Evolutionary conservation across 2,113 vertebrate genomes (phyloP).

Genomic region (Megaceryle torquata): DNA sequence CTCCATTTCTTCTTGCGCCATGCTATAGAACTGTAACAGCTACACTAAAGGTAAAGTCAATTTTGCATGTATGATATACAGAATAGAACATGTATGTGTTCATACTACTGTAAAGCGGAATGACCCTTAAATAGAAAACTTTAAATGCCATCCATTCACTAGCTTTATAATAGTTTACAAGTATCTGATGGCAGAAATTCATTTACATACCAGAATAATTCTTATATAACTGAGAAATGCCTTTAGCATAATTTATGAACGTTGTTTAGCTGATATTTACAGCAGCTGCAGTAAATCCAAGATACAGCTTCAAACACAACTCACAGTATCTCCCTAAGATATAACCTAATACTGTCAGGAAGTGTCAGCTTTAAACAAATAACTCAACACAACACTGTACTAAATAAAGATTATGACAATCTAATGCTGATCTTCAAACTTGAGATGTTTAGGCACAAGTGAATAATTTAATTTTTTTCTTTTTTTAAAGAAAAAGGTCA

Average conservation of each 20-base stretch:
- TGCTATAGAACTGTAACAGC: neutral
- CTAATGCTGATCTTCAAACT: constrained; percentile 1
- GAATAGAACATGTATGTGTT: neutral
- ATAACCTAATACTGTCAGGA: constrained; percentile 68
- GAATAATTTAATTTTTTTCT: neutral
- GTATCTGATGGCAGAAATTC: neutral
- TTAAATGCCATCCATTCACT: neutral
- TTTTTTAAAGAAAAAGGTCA: neutral
- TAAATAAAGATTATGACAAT: constrained; percentile 54
- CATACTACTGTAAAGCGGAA: neutral
- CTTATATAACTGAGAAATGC: neutral
- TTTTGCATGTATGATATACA: neutral
- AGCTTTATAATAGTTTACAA: neutral
- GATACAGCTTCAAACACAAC: constrained; percentile 39
- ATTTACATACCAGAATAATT: neutral
- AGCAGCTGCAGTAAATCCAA: constrained; percentile 42
- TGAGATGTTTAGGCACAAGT: neutral
- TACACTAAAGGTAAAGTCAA: neutral
- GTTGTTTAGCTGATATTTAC: constrained; percentile 44
- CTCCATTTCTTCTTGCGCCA: neutral
- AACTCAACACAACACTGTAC: neutral
- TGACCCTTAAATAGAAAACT: neutral
- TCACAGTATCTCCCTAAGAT: neutral
- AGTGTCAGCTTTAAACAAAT: constrained; percentile 40
- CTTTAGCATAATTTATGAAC: constrained; percentile 51